phyloP scores from a whole-genome alignment of 2,113 vertebrate genomes.

The Dromaius novaehollandiae region DNA sequence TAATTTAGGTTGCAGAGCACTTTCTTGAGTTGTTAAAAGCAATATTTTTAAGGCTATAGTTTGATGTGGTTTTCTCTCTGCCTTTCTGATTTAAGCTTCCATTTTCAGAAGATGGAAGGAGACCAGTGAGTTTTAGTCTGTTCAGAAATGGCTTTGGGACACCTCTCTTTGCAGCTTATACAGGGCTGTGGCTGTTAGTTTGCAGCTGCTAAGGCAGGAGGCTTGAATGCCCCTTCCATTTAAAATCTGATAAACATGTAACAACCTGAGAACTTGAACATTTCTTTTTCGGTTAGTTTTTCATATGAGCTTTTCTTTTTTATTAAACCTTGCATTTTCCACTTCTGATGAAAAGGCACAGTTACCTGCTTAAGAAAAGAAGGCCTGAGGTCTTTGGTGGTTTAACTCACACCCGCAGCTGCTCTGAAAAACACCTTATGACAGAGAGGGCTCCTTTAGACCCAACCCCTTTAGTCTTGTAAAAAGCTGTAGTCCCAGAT shows the following conservation, averaged over 20 bases:
- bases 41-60: not conserved
- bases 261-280: not conserved
- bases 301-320: not conserved
- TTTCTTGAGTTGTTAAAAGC: not conserved
- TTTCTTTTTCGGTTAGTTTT: not conserved
- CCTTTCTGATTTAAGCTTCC: not conserved
- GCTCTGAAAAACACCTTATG: not conserved
- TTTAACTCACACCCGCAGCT: not conserved
- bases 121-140: not conserved
- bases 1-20: not conserved
- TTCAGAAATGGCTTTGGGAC: not conserved
- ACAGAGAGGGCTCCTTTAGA: no score
- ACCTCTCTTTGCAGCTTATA: not conserved
- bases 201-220: not conserved
- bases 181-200: no score
- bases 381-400: not conserved
- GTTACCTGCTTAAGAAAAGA: not conserved
- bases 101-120: not conserved
- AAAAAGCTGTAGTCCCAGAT: not conserved
- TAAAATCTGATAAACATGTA: not conserved
- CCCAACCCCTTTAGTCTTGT: not conserved
- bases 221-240: not conserved
- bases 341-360: not conserved
- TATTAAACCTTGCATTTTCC: not conserved
- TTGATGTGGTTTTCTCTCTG: not conserved